A percentile compares a stretch with the other conserved stretches of the same genome.
Conservation (phyloP, 2,797 vertebrate genomes). For the Falco biarmicus region DNA sequence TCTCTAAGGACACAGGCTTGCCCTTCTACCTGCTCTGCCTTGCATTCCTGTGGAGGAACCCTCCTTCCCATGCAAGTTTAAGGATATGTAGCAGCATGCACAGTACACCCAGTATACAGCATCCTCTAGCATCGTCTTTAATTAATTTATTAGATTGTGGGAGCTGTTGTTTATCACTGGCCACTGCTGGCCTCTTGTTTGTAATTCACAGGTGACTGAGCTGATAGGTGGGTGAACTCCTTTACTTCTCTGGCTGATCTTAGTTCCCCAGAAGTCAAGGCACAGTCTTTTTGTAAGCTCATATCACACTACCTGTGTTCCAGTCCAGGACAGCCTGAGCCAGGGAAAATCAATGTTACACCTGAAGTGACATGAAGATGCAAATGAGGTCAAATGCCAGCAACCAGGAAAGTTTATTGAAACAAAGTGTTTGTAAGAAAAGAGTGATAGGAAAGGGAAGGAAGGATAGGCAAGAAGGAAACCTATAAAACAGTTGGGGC, state of each 20-base stretch:
- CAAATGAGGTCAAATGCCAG: too few species aligned
- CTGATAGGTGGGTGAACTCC: background rate
- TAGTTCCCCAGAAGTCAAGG: background rate
- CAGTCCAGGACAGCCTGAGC: too few species aligned
- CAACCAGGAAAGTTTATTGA: too few species aligned
- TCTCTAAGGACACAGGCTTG: background rate
- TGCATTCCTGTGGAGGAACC: background rate
- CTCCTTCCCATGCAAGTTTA: background rate
- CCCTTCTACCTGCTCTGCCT: background rate
- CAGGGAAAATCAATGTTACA: too few species aligned
- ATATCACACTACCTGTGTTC: background rate
- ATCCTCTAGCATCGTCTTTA: background rate
- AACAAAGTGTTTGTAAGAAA: too few species aligned
- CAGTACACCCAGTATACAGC: background rate
- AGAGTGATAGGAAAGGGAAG: too few species aligned
- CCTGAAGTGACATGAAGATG: too few species aligned
- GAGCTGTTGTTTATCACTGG: background rate
- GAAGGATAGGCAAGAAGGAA: too few species aligned
- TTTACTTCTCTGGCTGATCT: background rate
- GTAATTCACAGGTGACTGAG: background rate
- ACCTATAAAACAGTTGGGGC: too few species aligned
- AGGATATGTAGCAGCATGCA: background rate
- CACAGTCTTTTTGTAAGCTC: background rate
- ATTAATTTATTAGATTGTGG: background rate
- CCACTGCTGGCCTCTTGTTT: background rate